Evolutionary conservation across 2,888 invertebrate species (phyloP).

Genomic region (Tanypteryx hageni): DNA sequence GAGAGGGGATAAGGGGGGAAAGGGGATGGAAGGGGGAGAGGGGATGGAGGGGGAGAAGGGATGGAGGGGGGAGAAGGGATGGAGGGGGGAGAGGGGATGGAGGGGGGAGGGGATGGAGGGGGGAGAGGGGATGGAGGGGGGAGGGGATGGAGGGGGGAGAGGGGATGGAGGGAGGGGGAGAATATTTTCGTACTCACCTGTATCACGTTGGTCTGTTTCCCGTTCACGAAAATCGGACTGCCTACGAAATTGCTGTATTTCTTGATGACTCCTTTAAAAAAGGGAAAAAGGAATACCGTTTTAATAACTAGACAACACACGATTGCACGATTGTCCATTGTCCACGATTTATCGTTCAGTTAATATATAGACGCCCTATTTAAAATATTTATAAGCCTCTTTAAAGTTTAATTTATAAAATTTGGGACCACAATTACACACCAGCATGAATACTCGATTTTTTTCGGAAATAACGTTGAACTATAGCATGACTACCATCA

Average conservation of each 20-base stretch:
- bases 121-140: too few species aligned
- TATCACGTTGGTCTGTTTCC: conserved; percentile 91
- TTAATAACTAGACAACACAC: background rate
- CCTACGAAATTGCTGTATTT: conserved; percentile 99
- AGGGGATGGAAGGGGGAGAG: too few species aligned
- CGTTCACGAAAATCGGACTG: conserved; percentile 93
- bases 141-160: too few species aligned
- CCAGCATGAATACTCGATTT: background rate
- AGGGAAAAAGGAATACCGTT: conserved; percentile 4
- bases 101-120: too few species aligned
- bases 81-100: too few species aligned
- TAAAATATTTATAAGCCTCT: background rate
- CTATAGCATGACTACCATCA: too few species aligned
- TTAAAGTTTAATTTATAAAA: background rate
- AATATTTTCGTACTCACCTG: conserved; percentile 76
- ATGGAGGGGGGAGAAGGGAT: too few species aligned
- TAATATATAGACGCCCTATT: background rate
- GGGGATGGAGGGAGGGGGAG: conserved; percentile 60
- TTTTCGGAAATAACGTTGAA: too few species aligned
- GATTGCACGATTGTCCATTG: background rate
- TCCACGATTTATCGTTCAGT: background rate
- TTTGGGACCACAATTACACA: background rate
- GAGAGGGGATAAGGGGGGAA: too few species aligned
- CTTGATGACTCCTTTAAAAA: conserved; percentile 85
- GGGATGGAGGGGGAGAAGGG: too few species aligned